Evolutionary conservation across 1,140 invertebrate species (phyloP).

Genomic region (Hormaphis cornu): DNA sequence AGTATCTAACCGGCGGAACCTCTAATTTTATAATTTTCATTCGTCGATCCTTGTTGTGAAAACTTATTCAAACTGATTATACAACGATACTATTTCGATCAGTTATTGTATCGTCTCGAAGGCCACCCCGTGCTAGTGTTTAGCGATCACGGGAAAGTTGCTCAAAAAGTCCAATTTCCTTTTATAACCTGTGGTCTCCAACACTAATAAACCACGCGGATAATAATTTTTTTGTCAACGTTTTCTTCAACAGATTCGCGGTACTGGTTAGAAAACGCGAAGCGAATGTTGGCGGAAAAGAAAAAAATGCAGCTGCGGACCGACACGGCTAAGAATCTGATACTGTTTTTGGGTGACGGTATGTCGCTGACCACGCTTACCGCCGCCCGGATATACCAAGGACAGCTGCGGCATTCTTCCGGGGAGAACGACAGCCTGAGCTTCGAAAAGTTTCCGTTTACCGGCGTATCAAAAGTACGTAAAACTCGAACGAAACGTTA

Average conservation of each 20-base stretch:
- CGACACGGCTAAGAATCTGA: conserved; percentile 55
- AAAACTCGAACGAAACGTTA: not conserved
- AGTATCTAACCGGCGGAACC: too few species aligned
- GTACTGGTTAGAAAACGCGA: conserved; percentile 35
- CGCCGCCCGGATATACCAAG: conserved; percentile 56
- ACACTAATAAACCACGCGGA: too few species aligned
- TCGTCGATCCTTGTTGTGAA: too few species aligned
- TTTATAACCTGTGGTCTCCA: too few species aligned
- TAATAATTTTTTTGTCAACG: too few species aligned
- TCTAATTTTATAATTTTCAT: too few species aligned
- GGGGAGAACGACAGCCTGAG: conserved; percentile 59
- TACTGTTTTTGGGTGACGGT: conserved; percentile 68
- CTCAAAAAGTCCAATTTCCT: too few species aligned
- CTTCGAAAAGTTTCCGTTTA: conserved; percentile 68
- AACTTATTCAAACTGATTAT: too few species aligned
- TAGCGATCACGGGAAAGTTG: too few species aligned
- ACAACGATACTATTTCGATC: too few species aligned
- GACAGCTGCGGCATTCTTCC: conserved; percentile 46
- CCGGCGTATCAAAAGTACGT: conserved; percentile 60
- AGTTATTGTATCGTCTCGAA: too few species aligned
- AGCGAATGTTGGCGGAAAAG: conserved; percentile 23
- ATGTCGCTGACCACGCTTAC: conserved; percentile 62
- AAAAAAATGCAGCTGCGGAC: conserved; percentile 24
- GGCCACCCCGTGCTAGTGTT: too few species aligned
- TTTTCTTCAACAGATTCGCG: conserved; percentile 33